phyloP scores from a whole-genome alignment of 2,888 invertebrate genomes.

The Agrypnus murinus region DNA sequence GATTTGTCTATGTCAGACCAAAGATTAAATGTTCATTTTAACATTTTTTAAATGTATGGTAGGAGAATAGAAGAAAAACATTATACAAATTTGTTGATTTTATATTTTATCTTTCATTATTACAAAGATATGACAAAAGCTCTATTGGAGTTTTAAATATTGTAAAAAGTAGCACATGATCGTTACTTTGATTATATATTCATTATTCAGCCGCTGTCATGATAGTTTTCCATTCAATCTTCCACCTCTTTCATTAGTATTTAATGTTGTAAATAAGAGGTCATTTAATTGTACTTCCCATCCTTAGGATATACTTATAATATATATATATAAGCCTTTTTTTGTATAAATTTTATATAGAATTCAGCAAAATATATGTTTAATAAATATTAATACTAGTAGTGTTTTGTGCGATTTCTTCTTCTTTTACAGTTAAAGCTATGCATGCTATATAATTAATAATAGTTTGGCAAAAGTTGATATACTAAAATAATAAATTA shows the following conservation, averaged over 20 bases:
- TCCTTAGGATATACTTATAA: background rate
- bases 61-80: no score
- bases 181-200: no score
- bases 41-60: no score
- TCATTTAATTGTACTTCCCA: constrained; percentile 9
- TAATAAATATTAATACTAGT: constrained; percentile 17
- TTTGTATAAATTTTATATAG: constrained; percentile 29
- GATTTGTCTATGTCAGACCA: no score
- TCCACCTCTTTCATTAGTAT: background rate
- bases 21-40: no score
- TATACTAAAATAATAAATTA: no score
- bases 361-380: constrained; percentile 32
- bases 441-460: constrained; percentile 22
- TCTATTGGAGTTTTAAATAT: constrained; percentile 15
- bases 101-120: constrained; percentile 30
- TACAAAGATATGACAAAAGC: constrained; percentile 46
- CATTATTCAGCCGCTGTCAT: constrained; percentile 26
- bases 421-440: constrained; percentile 18
- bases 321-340: constrained; percentile 18
- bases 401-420: constrained; percentile 25
- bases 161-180: constrained; percentile 32
- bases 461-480: no score
- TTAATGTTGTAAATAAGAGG: background rate
- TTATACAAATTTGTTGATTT: constrained; percentile 13
- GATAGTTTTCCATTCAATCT: constrained; percentile 10